Percentiles rank a stretch among this genome's conserved stretches.
Conservation (phyloP, 2,888 invertebrate genomes). For the Trissolcus japonicus region DNA sequence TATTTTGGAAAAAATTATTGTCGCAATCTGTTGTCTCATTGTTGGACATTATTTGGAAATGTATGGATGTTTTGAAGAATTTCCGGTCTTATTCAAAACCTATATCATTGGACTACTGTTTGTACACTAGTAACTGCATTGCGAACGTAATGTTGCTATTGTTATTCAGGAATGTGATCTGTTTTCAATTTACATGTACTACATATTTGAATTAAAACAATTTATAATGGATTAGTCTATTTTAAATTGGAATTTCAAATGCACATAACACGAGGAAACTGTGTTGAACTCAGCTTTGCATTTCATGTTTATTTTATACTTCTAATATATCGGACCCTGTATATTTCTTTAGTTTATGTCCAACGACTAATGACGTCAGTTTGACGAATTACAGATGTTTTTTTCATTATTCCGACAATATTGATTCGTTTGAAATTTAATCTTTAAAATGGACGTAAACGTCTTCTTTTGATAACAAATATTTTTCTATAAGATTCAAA, state of each 20-base stretch:
- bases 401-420: no score
- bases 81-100: not conserved
- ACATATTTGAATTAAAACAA: constrained; percentile 33
- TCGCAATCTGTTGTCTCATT: not conserved
- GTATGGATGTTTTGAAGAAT: not conserved
- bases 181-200: constrained; percentile 32
- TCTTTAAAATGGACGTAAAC: no score
- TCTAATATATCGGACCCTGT: no score
- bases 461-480: no score
- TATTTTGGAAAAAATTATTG: not conserved
- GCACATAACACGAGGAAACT: constrained; percentile 5
- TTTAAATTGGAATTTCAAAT: constrained; percentile 18
- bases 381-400: not conserved
- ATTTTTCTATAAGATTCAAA: no score
- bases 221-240: constrained; percentile 19
- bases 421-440: no score
- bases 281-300: constrained; percentile 1
- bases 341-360: no score
- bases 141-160: constrained; percentile 23
- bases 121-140: constrained; percentile 20
- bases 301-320: not conserved
- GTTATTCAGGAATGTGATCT: constrained; percentile 42
- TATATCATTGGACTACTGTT: not conserved
- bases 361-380: no score
- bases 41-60: not conserved